Base-by-base conservation (phyloP, 2,113 vertebrate species). In the Nothobranchius furzeri region DNA sequence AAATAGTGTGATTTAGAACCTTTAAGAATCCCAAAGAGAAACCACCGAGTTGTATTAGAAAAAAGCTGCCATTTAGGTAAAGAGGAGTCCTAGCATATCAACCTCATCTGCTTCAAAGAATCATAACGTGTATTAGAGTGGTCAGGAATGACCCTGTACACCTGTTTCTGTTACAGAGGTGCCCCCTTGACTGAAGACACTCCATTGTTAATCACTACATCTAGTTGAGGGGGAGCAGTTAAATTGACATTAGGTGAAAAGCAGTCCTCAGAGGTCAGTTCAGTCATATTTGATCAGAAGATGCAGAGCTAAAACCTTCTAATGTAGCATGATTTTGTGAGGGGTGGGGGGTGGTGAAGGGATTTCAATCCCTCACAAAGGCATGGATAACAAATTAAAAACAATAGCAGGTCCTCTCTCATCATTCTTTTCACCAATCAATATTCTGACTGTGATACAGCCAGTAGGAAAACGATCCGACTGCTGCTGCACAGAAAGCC, bases 211-310 rank as follows among this genome's bases (percentile, higher is more conserved):
- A 56, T 56, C 35, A 37, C 30, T n/a, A n/a, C 37, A 37, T 56
- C 36, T 56, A 37, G 30, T 9, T 14, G 53, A 55, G 53, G 35
- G 35, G 2, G 53, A 37, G 53, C 36, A n/a, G 35, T 59, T 70
- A 43, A 70, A 59, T 68, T 87, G 82, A 84, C 60, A 56, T 79
- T 83, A 85, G 48, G 64, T 76, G 80, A 87, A 81, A 73, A 69
- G 54, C 75, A 80, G 71, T 78, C 81, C 72, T 59, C 57, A 54
- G 54, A 64, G 64, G 61, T 67, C 58, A 71, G 53, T 68, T 58
- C 30, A 56, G 60, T 74, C 60, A 56, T 67, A 77, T 88, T 85
- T 73, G 60, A 25, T 62, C 60, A 40, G 37, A 64, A 80, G 25
- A 64, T 4, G 49, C 68, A 56, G 15, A 62, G 68, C 60, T 53